A percentile compares a stretch with the other conserved stretches of the same genome.
phyloP scores from a whole-genome alignment of 2,888 invertebrate species.

The Thecophora atra region DNA sequence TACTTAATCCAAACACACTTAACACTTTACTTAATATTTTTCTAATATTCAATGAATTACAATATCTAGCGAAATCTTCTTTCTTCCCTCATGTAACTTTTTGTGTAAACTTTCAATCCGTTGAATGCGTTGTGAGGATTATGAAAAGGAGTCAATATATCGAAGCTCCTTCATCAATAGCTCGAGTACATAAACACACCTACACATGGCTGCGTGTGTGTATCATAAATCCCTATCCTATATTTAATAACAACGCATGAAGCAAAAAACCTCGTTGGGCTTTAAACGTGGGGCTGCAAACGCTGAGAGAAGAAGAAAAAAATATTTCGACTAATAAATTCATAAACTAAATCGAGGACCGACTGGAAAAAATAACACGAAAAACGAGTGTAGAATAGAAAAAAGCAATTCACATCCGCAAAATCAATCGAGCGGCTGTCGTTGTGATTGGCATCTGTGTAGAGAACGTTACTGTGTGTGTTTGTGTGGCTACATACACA shows the following conservation, averaged over 20 bases:
- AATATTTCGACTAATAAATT: not conserved
- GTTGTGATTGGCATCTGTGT: constrained; percentile 9
- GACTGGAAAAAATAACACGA: not conserved
- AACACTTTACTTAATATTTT: too few species aligned
- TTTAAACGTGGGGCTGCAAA: not conserved
- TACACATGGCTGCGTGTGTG: not conserved
- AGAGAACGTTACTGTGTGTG: not conserved
- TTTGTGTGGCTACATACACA: not conserved
- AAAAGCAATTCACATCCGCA: constrained; percentile 32
- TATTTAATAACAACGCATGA: not conserved
- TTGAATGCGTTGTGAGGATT: not conserved
- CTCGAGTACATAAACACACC: not conserved
- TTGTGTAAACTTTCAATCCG: not conserved
- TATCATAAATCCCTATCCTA: not conserved
- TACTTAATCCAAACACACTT: too few species aligned
- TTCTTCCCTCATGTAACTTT: too few species aligned
- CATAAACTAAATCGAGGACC: constrained; percentile 11
- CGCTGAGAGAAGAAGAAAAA: not conserved
- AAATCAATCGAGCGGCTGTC: constrained; percentile 52
- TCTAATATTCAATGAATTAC: too few species aligned
- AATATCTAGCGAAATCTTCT: too few species aligned
- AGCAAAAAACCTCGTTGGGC: not conserved
- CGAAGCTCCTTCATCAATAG: not conserved
- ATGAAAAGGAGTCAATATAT: not conserved
- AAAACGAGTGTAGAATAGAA: not conserved